Evolutionary conservation across 2,888 invertebrate genomes (phyloP).

Genomic region (Papilio elwesi): DNA sequence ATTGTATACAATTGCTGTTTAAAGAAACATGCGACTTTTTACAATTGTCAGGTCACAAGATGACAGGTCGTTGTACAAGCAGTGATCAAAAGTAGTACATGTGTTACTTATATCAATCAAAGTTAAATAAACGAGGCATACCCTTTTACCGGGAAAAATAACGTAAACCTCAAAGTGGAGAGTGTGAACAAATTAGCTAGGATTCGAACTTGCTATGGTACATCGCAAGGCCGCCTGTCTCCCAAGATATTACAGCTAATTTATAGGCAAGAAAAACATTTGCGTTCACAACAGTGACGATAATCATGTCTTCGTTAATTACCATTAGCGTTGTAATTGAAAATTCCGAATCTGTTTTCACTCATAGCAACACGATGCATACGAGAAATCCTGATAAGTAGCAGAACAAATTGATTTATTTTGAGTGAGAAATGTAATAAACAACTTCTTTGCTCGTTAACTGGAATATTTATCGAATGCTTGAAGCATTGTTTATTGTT

Average conservation of each 20-base stretch:
- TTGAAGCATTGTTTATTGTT: neutral
- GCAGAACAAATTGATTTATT: neutral
- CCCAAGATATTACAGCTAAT: neutral
- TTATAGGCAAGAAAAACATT: neutral
- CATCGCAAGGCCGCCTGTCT: neutral
- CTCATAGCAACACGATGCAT: conserved; percentile 7
- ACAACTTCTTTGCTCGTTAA: neutral
- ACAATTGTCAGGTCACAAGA: too few relatives aligned
- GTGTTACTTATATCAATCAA: too few relatives aligned
- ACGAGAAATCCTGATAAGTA: neutral
- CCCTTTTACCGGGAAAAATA: too few relatives aligned
- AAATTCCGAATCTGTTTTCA: conserved; percentile 2
- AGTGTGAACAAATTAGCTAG: too few relatives aligned
- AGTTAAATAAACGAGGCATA: too few relatives aligned
- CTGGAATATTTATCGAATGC: neutral
- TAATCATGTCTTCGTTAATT: conserved; percentile 11
- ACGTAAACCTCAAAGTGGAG: too few relatives aligned
- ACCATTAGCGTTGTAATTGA: neutral
- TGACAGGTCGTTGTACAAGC: too few relatives aligned
- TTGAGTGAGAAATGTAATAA: neutral
- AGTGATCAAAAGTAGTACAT: too few relatives aligned
- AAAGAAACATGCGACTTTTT: too few relatives aligned
- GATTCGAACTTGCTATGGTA: neutral
- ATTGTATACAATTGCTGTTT: too few relatives aligned
- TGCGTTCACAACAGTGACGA: conserved; percentile 2